Conservation (phyloP, 2,888 invertebrate genomes). For the Galerucella pusilla region DNA sequence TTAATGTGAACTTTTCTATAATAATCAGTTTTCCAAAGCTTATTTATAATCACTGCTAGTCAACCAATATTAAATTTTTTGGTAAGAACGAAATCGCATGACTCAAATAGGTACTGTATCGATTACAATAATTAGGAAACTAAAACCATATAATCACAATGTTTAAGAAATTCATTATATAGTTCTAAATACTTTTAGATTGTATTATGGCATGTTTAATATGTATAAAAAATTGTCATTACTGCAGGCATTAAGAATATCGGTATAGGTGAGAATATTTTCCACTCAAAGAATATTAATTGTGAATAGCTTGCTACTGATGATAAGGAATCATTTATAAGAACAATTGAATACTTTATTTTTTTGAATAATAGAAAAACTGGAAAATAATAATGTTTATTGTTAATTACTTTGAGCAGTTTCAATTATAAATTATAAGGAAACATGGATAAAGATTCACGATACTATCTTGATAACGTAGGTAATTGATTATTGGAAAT, state of each 20-base stretch:
- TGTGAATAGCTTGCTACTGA: too few species aligned
- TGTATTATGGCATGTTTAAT: slow-evolving; percentile 46
- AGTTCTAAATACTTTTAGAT: slow-evolving; percentile 46
- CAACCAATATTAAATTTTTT: slow-evolving; percentile 13
- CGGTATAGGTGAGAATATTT: not conserved
- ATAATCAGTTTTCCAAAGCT: not conserved
- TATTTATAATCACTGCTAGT: not conserved
- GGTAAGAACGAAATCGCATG: slow-evolving; percentile 44
- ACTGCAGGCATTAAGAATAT: not conserved
- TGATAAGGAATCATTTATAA: too few species aligned
- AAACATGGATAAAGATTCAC: too few species aligned
- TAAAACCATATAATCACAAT: slow-evolving; percentile 39
- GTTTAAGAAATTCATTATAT: slow-evolving; percentile 33
- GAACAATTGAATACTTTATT: too few species aligned
- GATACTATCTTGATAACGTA: too few species aligned
- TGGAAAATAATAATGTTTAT: too few species aligned
- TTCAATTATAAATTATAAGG: too few species aligned
- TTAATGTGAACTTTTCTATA: too few species aligned
- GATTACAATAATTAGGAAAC: slow-evolving; percentile 31
- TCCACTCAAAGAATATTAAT: not conserved
- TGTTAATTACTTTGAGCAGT: too few species aligned
- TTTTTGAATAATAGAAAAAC: too few species aligned
- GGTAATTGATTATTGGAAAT: too few species aligned
- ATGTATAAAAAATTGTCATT: slow-evolving; percentile 22
- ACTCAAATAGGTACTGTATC: slow-evolving; percentile 41